Evolutionary conservation across 2,888 invertebrate species (phyloP), one percentile per base, ranked within the genome.

Genomic region (Plebejus anna): DNA sequence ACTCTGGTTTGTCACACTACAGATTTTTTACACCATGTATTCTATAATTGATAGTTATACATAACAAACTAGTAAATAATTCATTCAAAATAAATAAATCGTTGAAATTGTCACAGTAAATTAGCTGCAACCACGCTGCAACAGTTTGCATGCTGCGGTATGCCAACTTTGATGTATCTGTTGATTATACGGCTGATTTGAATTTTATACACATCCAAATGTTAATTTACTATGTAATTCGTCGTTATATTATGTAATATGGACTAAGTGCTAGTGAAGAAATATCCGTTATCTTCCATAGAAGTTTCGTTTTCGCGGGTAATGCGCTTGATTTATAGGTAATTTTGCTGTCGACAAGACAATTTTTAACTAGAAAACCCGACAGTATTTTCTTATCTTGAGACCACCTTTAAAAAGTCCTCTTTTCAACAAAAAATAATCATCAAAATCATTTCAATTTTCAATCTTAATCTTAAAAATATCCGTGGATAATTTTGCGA

Each of bases 151-250:
- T 28, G 42, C 42, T 42, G 2, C 72, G 36, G 72, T 28, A 72
- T 13, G 47, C 47, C 42, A 42, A 47, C 51, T 22, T 28, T 72
- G 47, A 42, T 72, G 11, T 47, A 42, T 72, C 72, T 47, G 13
- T 42, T n/a, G 22, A 71, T 71, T 71, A 71, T 42, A n/a, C 42
- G n/a, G 4, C 71, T 42, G 42, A 71, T 71, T 71, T 71, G 42
- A 71, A 71, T 71, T 28, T 71, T 42, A 22, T 11, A 71, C n/a
- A 38, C 71, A 71, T 71, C 38, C 71, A 71, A 71, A 71, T 71
- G 71, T 71, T 71, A 71, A 71, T 71, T 71, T 66, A 32, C 32
- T 36, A 6, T 66, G 66, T 66, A 66, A 66, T 42, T 42, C 11
- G 42, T 71, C n/a, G 32, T 1, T 28, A 28, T 13, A 59, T 28